Evolutionary conservation across 1,140 invertebrate species (phyloP).

Genomic region (Brachystomella parvula): DNA sequence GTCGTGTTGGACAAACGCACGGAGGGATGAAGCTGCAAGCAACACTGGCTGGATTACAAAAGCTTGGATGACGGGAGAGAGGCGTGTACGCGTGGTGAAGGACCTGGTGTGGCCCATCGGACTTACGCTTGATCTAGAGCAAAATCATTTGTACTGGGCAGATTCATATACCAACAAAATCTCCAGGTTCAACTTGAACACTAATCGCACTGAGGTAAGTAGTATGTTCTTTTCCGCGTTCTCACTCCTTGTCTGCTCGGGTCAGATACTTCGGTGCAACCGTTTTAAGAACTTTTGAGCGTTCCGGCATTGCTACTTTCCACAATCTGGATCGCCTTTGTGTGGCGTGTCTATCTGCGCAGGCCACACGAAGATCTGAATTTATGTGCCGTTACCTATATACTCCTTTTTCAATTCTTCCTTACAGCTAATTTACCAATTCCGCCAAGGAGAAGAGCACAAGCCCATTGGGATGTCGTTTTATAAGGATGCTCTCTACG

Average conservation of each 20-base stretch:
- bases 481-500: conserved; percentile 27
- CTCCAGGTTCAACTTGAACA: conserved; percentile 45
- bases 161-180: conserved; percentile 50
- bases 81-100: conserved; percentile 43
- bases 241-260: too few relatives aligned
- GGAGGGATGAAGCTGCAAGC: conserved; percentile 7
- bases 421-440: conserved; percentile 18
- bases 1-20: conserved; percentile 45
- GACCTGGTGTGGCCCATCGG: conserved; percentile 51
- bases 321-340: too few relatives aligned
- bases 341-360: too few relatives aligned
- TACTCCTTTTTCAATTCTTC: background rate
- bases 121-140: conserved; percentile 48
- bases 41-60: conserved; percentile 45
- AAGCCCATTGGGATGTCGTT: conserved; percentile 25
- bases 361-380: background rate
- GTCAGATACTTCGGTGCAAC: too few relatives aligned
- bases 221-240: too few relatives aligned
- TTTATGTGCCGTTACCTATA: background rate
- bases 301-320: too few relatives aligned
- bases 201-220: background rate
- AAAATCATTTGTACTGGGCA: conserved; percentile 50
- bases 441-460: background rate
- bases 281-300: too few relatives aligned
- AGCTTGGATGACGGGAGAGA: conserved; percentile 50